Evolutionary conservation across 2,797 vertebrate species (phyloP), one percentile per base, ranked within the genome.

Genomic region (Helarctos malayanus): DNA sequence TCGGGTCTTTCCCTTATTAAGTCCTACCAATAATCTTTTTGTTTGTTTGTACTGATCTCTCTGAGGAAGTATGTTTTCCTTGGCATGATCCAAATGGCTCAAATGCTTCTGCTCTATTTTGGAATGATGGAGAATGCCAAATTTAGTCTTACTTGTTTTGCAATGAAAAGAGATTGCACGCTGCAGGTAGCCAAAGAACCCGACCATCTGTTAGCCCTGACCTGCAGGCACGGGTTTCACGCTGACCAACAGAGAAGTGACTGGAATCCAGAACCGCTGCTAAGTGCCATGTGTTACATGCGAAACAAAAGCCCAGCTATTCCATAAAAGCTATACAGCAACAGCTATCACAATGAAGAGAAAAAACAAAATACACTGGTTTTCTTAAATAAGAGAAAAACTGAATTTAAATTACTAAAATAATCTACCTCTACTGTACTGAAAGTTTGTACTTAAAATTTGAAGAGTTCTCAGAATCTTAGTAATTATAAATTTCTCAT

Each of bases 51-150:
- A 21, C n/a, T 73, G 78, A 14, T 59, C n/a, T 76, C n/a, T 75
- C 81, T 71, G 18, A 61, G 12, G 47, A 65, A 56, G 38, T 81
- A 81, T 69, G 59, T 59, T 92, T 97, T 93, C 75, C 88, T 85
- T 89, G 65, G n/a, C 79, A 19, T 73, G 97, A 95, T 95, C 56
- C 63, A 85, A 97, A 95, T 69, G 54, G 49, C 18, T 89, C 0
- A 78, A 45, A 0, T 69, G 15, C 45, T 83, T 57, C 93, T 96
- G 29, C 80, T 98, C 97, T 92, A 65, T 97, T 97, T 69, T 84
- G 15, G 25, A 80, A 81, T 97, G 92, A 56, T 21, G 16, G 21
- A 81, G 27, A 84, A 61, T n/a, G 71, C 0, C 0, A 96, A 82
- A 94, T 41, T 47, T 68, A 96, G 15, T 35, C 38, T 29, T 4